Conservation (phyloP, 2,113 vertebrate species). For the Odontesthes bonariensis region DNA sequence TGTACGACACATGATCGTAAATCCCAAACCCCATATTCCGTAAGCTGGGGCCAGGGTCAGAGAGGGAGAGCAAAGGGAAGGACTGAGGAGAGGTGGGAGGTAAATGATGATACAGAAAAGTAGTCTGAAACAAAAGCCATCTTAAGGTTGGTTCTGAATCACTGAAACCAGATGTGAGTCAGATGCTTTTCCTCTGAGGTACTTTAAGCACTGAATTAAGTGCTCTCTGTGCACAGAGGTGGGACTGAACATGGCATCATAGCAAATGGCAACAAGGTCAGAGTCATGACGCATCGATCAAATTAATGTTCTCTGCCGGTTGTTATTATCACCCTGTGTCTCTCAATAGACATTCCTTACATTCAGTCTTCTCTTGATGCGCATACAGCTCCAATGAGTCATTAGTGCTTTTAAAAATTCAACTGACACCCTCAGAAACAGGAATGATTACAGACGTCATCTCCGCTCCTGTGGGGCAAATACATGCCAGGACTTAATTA, state of each 20-base stretch:
- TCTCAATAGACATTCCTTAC: constrained; percentile 51
- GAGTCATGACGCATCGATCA: constrained; percentile 37
- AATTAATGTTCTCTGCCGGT: constrained; percentile 50
- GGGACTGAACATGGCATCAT: constrained; percentile 39
- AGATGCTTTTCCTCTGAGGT: constrained; percentile 26
- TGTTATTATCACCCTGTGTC: constrained; percentile 42
- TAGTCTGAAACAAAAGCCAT: constrained; percentile 53
- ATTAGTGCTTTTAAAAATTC: constrained; percentile 15
- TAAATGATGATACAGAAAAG: constrained; percentile 62
- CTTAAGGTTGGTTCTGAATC: constrained; percentile 39
- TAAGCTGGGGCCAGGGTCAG: constrained; percentile 64
- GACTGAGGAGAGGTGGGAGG: constrained; percentile 50
- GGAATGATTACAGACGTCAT: constrained; percentile 41
- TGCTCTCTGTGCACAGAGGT: neutral
- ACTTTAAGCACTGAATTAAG: neutral
- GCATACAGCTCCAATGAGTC: constrained; percentile 30
- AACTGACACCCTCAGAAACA: constrained; percentile 12
- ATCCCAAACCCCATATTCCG: constrained; percentile 65
- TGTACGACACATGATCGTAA: constrained; percentile 65
- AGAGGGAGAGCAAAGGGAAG: constrained; percentile 50
- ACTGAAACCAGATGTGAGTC: constrained; percentile 55
- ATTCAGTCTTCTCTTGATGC: constrained; percentile 41
- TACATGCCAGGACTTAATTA: constrained; percentile 9
- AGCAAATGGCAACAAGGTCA: constrained; percentile 48
- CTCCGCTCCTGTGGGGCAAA: constrained; percentile 1